Conservation (phyloP, 2,888 invertebrate genomes). For the Stictocephala bisonia region DNA sequence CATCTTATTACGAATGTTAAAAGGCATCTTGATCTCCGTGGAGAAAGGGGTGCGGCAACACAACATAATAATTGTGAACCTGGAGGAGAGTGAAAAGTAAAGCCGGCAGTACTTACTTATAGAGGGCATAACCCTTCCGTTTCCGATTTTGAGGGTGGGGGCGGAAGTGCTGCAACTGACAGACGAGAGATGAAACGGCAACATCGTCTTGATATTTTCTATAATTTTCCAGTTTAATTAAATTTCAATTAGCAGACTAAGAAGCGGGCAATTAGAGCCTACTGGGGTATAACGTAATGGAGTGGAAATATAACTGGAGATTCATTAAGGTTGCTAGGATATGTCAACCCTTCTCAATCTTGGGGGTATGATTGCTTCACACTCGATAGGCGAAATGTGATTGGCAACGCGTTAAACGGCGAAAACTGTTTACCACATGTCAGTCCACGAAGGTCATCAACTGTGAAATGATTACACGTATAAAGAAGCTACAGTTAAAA, state of each 20-base stretch:
- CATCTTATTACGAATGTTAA: conserved; percentile 23
- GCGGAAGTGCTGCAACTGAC: conserved; percentile 12
- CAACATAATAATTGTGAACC: conserved; percentile 30
- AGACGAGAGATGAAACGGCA: conserved; percentile 39
- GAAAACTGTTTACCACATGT: too few species aligned
- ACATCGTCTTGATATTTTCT: conserved; percentile 40
- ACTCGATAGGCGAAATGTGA: too few species aligned
- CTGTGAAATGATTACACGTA: too few species aligned
- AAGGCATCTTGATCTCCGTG: conserved; percentile 1
- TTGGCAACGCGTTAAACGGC: too few species aligned
- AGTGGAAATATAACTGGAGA: conserved; percentile 27
- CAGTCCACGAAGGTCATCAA: too few species aligned
- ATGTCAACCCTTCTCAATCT: conserved; percentile 37
- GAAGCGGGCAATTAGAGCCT: conserved; percentile 34
- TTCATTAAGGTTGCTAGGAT: conserved; percentile 38
- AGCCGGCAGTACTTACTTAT: conserved; percentile 39
- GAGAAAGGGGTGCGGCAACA: conserved; percentile 19
- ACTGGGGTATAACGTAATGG: conserved; percentile 23
- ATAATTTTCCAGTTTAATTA: conserved; percentile 39
- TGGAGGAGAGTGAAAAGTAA: conserved; percentile 39
- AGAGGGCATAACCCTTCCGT: conserved; percentile 36
- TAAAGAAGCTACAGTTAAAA: too few species aligned
- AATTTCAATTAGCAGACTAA: conserved; percentile 37
- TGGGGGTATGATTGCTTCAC: too few species aligned
- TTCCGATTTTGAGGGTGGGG: neutral